Base-by-base conservation (phyloP, 2,797 vertebrate genomes). In the Coranthus polyacanthus region DNA sequence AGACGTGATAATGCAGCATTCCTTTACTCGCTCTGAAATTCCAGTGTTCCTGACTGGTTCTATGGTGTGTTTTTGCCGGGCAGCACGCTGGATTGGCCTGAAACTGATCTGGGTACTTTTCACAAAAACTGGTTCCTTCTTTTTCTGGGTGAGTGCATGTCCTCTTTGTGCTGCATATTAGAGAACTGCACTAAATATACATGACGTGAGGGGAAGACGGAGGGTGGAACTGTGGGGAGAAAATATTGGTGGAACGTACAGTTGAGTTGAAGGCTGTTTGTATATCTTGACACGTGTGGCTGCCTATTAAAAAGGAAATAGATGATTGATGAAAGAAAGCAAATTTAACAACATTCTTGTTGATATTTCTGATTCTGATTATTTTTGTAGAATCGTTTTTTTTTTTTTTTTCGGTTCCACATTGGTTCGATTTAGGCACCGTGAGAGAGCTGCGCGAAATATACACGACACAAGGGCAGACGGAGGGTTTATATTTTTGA, bases 51-150 rank as follows among this genome's bases (percentile, higher is more conserved):
- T 55, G 3, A 44, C 2, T 29, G 21, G 65, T 29, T 47, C 2
- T 11, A 12, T 32, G 15, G 8, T 63, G 84, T 81, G 1, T 50
- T 83, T 90, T 85, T 88, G 58, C 63, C 44, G 78, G 87, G 52
- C 54, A 79, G 46, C 72, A 82, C 81, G 47, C 16, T 50, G 77
- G 77, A 79, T n/a, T 68, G 43, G 65, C 79, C 79, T 71, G 42
- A 86, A 54, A 75, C 61, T 47, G 46, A 43, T 52, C 18, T 24
- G 24, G 9, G 75, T 78, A 59, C 68, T 88, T 83, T 76, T 64
- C 58, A 53, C n/a, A 66, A 39, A 46, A 15, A 21, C 26, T 37
- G 21, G 26, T 81, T 85, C 61, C 61, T 21, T 34, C 17, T 80
- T 58, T 46, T 12, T 61, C 3, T 32, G 9, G 50, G 29, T 47